Conservation (phyloP, 1,140 invertebrate species). For the Lepidurus couesii region DNA sequence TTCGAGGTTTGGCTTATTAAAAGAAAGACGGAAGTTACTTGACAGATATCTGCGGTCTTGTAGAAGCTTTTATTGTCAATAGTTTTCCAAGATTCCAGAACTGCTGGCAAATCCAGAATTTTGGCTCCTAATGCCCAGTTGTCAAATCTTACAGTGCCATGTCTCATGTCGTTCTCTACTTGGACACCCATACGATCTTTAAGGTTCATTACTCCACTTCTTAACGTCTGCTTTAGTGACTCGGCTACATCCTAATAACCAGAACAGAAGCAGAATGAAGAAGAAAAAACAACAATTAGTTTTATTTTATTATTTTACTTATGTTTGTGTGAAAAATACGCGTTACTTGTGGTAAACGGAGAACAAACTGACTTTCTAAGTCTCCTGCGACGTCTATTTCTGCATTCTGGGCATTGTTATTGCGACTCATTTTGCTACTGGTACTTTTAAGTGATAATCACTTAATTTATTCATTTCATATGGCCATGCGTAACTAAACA, state of each 20-base stretch:
- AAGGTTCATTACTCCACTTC: conserved; percentile 62
- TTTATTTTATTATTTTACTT: not conserved
- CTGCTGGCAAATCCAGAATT: conserved; percentile 86
- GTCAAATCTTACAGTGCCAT: conserved; percentile 83
- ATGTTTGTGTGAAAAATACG: not conserved
- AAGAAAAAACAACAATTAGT: not conserved
- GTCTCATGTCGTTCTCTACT: conserved; percentile 81
- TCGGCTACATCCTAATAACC: conserved; percentile 63
- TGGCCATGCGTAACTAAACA: too few relatives aligned
- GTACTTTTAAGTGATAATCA: not conserved
- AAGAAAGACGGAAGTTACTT: conserved; percentile 53
- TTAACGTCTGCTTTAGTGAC: conserved; percentile 65
- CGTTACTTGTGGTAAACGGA: not conserved
- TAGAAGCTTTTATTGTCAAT: conserved; percentile 95
- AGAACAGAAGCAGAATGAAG: not conserved
- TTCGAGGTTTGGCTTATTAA: not conserved
- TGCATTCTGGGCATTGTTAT: not conserved
- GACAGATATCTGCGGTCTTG: conserved; percentile 93
- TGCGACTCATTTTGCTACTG: not conserved
- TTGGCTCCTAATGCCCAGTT: conserved; percentile 79
- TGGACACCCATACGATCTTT: conserved; percentile 87
- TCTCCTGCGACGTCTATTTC: conserved; percentile 3
- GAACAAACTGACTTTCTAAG: not conserved
- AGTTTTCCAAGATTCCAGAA: conserved; percentile 90
- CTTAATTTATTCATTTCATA: too few relatives aligned